Base-by-base conservation (phyloP, 2,888 invertebrate genomes). In the Brenthis hecate region DNA sequence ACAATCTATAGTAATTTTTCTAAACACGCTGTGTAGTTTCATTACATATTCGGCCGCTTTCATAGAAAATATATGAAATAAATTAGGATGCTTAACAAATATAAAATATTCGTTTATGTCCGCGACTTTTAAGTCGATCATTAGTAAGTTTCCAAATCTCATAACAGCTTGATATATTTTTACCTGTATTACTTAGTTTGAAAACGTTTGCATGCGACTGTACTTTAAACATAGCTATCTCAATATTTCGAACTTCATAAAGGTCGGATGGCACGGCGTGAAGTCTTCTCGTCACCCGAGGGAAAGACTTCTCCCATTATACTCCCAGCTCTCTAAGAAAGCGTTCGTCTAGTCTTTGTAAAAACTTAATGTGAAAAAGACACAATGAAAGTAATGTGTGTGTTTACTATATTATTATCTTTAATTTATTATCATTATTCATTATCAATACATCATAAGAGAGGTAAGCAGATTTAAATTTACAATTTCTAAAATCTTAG, bases 381-480 rank as follows among this genome's bases (percentile, higher is more conserved):
- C 14, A 64, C 23, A 55, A 88, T 89, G 89, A 75, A 75, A 63
- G 72, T 73, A 3, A 85, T 83, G 72, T 81, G 78, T 66, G 68
- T 81, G 6, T 56, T 83, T n/a, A 73, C 78, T 13, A 69, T 87
- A 57, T 71, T 88, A 69, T 81, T 80, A 36, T 76, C 83, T 16
- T 78, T 87, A 14, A 77, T 89, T 70, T 81, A 78, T 77, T 85
- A 80, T 6, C 78, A 85, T 79, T 79, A 81, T 72, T 80, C 88
- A 0, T 83, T 82, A 74, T 78, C 78, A 14, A 80, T 85, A 48
- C 76, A 78, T 56, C 77, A 80, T 53, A 74, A 77, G 68, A 57
- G 78, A 64, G 85, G 91, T 90, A 62, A 70, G 73, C 14, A 51
- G 54, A 28, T 14, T 57, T 36, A 43, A 28, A 54, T 43, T 16